Base-by-base conservation (phyloP, 2,888 invertebrate genomes). In the Oligia fasciuncula region DNA sequence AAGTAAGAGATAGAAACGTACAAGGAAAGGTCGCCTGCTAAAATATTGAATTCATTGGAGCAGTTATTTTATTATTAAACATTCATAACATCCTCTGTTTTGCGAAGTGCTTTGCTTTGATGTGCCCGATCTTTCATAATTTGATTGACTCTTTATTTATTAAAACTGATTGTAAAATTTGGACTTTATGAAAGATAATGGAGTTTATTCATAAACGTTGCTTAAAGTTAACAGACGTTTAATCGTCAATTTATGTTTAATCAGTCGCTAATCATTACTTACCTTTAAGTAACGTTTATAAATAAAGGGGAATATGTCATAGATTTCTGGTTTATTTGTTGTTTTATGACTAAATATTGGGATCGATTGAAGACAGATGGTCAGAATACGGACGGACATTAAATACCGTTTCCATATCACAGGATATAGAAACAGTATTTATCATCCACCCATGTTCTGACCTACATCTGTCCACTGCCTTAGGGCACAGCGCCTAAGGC, bases 81-180 rank as follows among this genome's bases (percentile, higher is more conserved):
- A 23, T 23, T 51, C 9, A 2, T n/a, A 17, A n/a, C 23, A 5
- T n/a, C 40, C 0, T 17, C 54, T n/a, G 17, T 71, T 40, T 66
- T 66, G 40, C 40, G 8, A 63, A 29, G 29, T 35, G 6, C 29
- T 19, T 29, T 35, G 6, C 49, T 19, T 49, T 13, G 46, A 29
- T 49, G 29, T 69, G 6, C 49, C 29, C 29, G 19, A 72, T 62
- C 51, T 70, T 63, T 60, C n/a, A 79, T 62, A 67, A 67, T 78
- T 79, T 69, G 40, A 66, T 29, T 66, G 57, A 65, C 11, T 68
- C 11, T n/a, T 51, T 51, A 23, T 40, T 65, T 70, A 62, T 73
- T 40, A 9, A 49, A 73, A 73, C 23, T 49, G 40, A 67, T 73
- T 84, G 82, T 80, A 60, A 60, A 60, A 60, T 80, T 62, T 67